These are phyloP conservation scores for Orchestes rusci DNA, from an alignment of 2,888 invertebrate genomes.

Conservation along the genomic window DNA sequence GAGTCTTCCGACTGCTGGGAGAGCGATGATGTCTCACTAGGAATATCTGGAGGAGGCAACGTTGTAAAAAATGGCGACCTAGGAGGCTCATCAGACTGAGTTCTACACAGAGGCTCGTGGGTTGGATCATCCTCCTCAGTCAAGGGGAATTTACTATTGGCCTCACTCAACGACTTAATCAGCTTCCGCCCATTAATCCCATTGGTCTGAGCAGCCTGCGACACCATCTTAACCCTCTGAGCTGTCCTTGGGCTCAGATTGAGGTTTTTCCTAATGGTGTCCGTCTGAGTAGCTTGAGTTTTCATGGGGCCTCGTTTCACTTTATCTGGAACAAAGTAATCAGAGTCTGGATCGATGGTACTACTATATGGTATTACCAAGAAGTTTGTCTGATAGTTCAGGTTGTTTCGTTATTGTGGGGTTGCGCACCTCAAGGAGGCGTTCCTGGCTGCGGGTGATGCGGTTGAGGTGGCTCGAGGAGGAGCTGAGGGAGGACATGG, in stretches of 20 bases:
- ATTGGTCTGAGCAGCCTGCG: constrained; percentile 86
- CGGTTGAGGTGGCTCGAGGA: constrained; percentile 40
- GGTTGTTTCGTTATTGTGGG: constrained; percentile 45
- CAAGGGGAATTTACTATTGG: constrained; percentile 50
- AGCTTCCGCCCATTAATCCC: constrained; percentile 69
- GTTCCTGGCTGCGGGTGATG: constrained; percentile 56
- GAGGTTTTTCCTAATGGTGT: constrained; percentile 62
- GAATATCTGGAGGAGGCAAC: constrained; percentile 43
- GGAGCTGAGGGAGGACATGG: constrained; percentile 44
- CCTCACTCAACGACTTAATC: constrained; percentile 79
- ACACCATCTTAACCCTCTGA: constrained; percentile 80
- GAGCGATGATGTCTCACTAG: constrained; percentile 39
- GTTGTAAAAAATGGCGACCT: constrained; percentile 63
- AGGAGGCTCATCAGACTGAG: constrained; percentile 79
- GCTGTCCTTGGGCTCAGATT: constrained; percentile 76
- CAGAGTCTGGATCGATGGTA: no score
- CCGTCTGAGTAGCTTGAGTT: constrained; percentile 89
- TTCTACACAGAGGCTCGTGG: constrained; percentile 44
- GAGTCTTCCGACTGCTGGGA: constrained; percentile 41
- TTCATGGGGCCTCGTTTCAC: constrained; percentile 81
- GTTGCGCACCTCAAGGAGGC: constrained; percentile 65
- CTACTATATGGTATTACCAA: no score
- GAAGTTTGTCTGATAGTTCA: constrained; percentile 48
- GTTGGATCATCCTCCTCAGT: constrained; percentile 39
- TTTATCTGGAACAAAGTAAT: constrained; percentile 54